Evolutionary conservation across 1,140 invertebrate species (phyloP), one percentile per base, ranked within the genome.

Genomic region (Episyrphus balteatus): DNA sequence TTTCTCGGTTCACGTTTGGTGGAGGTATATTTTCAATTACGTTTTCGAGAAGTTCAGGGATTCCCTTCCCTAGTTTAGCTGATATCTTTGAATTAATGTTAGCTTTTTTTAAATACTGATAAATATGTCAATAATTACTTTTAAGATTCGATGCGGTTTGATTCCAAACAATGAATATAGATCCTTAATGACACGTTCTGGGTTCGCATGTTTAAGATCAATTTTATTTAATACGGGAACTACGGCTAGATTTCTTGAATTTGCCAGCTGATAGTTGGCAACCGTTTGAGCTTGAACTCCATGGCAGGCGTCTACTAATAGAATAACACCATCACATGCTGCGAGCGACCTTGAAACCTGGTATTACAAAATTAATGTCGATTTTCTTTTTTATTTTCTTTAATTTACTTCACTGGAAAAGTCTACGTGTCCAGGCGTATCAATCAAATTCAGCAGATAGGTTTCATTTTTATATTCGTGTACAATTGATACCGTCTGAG

Each of bases 381-480:
- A 18, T n/a, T 42, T n/a, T 14, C 5, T 7, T 8, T 14, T 10
- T 1, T 37, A 37, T 37, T 37, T 13, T 18, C 11, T 41, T n/a
- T n/a, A n/a, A n/a, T n/a, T n/a, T 41, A 98, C 95, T 78, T 99
- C 95, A 73, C 91, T 96, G 5, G 87, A 83, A 72, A 99, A 99
- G 70, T 99, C 96, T 11, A 98, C 94, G 78, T 99, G 96, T 19
- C 96, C 96, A 30, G 95, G 95, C 15, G 95, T 99, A 70, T 99
- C 96, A 53, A 98, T 97, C 5, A 98, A 75, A 72, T 98, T 99
- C 1, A 98, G 72, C n/a, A 98, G 70, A 73, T 94, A 95, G 7
- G 62, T 30, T 52, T 76, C 68, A 39, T 74, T 75, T 14, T 81
- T 74, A 49, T 79, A 76, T 15, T 63, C 73, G 59, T 97, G 90